Percentiles rank a stretch among this genome's conserved stretches.
phyloP scores from a whole-genome alignment of 2,113 vertebrate genomes.

The Henicopernis longicauda region DNA sequence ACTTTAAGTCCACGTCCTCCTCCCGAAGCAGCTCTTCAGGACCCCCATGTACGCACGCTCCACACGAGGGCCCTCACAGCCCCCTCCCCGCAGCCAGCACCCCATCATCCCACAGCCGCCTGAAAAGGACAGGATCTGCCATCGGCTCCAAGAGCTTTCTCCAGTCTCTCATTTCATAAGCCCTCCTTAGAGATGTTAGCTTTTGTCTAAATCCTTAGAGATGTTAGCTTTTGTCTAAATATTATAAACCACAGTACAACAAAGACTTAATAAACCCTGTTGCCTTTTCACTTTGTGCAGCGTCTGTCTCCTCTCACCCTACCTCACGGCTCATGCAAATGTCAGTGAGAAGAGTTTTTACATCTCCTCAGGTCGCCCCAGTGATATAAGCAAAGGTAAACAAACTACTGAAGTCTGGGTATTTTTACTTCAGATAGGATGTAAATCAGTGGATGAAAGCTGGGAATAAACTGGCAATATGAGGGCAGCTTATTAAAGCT shows the following conservation, averaged over 20 bases:
- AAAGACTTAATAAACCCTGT: constrained; percentile 17
- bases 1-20: neutral
- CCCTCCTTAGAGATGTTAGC: constrained; percentile 21
- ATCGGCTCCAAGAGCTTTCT: neutral
- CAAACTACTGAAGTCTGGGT: constrained; percentile 36
- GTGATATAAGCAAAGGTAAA: constrained; percentile 43
- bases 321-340: neutral
- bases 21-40: neutral
- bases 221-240: constrained; percentile 34
- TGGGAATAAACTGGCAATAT: constrained; percentile 28
- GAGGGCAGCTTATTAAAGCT: constrained; percentile 25
- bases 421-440: constrained; percentile 43
- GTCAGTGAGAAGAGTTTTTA: constrained; percentile 32
- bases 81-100: neutral
- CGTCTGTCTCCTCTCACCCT: constrained; percentile 40
- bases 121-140: neutral
- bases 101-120: neutral
- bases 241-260: neutral
- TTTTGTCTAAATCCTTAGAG: constrained; percentile 37
- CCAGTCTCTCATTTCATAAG: neutral
- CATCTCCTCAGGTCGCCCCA: neutral
- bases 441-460: constrained; percentile 39
- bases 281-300: neutral
- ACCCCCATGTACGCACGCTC: neutral
- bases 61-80: accelerated